phyloP scores from a whole-genome alignment of 2,797 vertebrate genomes.

The Anabas testudineus region DNA sequence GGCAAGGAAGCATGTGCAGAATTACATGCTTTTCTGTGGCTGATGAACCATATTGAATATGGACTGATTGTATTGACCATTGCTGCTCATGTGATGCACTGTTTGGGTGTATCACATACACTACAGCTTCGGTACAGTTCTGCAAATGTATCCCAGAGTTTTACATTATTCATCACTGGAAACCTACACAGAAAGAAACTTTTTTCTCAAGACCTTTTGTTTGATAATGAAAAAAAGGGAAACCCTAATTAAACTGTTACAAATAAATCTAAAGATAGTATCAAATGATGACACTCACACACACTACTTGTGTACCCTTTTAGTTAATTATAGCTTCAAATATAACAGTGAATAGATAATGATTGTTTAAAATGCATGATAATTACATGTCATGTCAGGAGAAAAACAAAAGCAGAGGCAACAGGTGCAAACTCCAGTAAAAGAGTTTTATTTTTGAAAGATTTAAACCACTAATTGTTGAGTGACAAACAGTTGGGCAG shows the following conservation, averaged over 20 bases:
- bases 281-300: background rate
- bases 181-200: background rate
- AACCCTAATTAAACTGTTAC: background rate
- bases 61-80: background rate
- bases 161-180: background rate
- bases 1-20: background rate
- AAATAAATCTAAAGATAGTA: background rate
- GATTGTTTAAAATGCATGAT: background rate
- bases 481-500: conserved; percentile 3
- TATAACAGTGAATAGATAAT: background rate
- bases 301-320: background rate
- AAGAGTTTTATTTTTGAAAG: conserved; percentile 7
- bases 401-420: background rate
- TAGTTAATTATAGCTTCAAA: background rate
- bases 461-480: background rate
- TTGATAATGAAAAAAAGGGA: background rate
- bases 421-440: background rate
- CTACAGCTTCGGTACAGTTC: background rate
- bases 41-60: conserved; percentile 14
- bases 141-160: background rate
- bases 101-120: background rate
- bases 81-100: background rate
- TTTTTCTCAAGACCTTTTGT: background rate
- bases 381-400: background rate
- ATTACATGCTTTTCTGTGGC: background rate